phyloP scores from a whole-genome alignment of 1,140 invertebrate genomes.

The Acromyrmex charruanus region DNA sequence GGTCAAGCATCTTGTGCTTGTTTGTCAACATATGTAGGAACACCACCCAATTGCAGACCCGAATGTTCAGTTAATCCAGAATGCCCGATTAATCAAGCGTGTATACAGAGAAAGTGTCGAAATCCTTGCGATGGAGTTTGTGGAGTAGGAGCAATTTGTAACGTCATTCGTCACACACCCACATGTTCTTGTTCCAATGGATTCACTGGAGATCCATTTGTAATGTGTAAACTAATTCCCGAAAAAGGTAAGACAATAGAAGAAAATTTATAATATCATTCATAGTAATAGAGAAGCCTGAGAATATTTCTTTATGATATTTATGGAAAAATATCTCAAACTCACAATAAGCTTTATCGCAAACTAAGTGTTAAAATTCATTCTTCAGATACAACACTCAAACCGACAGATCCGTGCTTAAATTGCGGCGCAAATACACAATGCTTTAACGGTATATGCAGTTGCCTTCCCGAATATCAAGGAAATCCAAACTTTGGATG shows the following conservation, averaged over 20 bases:
- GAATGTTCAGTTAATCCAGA: slow-evolving; percentile 91
- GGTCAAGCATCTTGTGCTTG: slow-evolving; percentile 88
- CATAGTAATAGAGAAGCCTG: background rate
- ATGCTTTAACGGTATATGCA: slow-evolving; percentile 86
- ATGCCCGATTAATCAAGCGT: slow-evolving; percentile 88
- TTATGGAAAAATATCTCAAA: slow-evolving; percentile 12
- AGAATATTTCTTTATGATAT: background rate
- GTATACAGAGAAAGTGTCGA: slow-evolving; percentile 88
- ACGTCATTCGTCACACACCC: slow-evolving; percentile 87
- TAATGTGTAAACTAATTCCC: slow-evolving; percentile 86
- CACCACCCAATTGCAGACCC: slow-evolving; percentile 89
- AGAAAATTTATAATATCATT: slow-evolving; percentile 9
- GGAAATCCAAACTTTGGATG: slow-evolving; percentile 87
- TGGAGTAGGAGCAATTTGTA: slow-evolving; percentile 88
- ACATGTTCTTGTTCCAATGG: slow-evolving; percentile 87
- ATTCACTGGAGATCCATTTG: slow-evolving; percentile 87
- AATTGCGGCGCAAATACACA: slow-evolving; percentile 87
- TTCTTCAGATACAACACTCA: slow-evolving; percentile 30
- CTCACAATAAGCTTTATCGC: background rate
- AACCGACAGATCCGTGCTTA: slow-evolving; percentile 71
- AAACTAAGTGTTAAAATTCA: slow-evolving; percentile 27
- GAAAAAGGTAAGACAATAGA: slow-evolving; percentile 53
- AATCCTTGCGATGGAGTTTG: slow-evolving; percentile 88
- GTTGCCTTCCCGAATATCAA: slow-evolving; percentile 84
- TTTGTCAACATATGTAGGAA: slow-evolving; percentile 87